Percentiles rank a stretch among this genome's conserved stretches.
Evolutionary conservation across 2,113 vertebrate species (phyloP).

Genomic region (Ia io): DNA sequence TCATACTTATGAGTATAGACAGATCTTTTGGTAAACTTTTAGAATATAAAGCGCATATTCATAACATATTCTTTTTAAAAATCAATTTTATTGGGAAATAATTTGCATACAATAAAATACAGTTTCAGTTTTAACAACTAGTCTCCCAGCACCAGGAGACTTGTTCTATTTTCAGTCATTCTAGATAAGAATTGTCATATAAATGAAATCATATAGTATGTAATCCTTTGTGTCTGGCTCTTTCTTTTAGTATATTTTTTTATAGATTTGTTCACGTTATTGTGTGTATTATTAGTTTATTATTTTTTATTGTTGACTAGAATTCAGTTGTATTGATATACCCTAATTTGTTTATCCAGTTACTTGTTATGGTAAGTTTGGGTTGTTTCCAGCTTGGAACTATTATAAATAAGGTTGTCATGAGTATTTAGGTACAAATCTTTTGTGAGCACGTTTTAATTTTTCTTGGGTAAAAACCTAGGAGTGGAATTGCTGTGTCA

Average conservation of each 20-base stretch:
- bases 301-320: not conserved
- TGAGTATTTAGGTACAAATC: not conserved
- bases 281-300: not conserved
- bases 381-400: not conserved
- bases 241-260: not conserved
- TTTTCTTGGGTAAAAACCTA: not conserved
- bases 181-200: not conserved
- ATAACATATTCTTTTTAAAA: not conserved
- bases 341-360: not conserved
- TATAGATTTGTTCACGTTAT: not conserved
- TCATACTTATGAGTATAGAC: constrained; percentile 36
- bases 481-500: not conserved
- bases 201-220: not conserved
- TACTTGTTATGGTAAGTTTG: not conserved
- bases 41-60: not conserved
- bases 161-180: not conserved
- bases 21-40: constrained; percentile 8
- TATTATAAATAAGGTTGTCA: not conserved
- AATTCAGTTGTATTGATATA: not conserved
- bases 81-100: constrained; percentile 19
- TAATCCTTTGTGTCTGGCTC: not conserved
- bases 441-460: not conserved
- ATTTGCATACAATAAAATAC: constrained; percentile 5
- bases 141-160: not conserved
- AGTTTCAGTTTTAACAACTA: constrained; percentile 5